Evolutionary conservation across 2,797 vertebrate genomes (phyloP).

Genomic region (Phoebastria nigripes): DNA sequence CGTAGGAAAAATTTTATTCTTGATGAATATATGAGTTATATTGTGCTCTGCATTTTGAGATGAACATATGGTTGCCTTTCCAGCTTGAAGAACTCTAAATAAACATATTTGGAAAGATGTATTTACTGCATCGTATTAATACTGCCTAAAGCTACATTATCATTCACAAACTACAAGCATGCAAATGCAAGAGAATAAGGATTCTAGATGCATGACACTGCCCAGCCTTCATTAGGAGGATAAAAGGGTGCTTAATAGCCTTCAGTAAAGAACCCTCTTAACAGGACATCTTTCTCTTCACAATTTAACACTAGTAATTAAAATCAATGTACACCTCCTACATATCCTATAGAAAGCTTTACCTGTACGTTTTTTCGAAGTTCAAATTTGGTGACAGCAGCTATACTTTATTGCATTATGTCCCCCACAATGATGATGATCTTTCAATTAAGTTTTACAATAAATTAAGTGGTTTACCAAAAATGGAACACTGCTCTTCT

Average conservation of each 20-base stretch:
- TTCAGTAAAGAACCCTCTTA: neutral
- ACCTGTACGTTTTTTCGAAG: neutral
- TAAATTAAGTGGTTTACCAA: neutral
- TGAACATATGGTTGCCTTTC: conserved; percentile 73
- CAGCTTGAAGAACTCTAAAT: conserved; percentile 78
- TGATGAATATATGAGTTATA: conserved; percentile 75
- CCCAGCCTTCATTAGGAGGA: neutral
- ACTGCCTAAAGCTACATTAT: neutral
- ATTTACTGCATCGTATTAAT: neutral
- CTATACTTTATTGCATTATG: neutral
- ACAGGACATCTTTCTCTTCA: neutral
- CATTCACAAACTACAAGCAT: neutral
- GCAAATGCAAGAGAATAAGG: neutral
- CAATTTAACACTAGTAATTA: neutral
- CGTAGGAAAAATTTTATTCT: conserved; percentile 2
- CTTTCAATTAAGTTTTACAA: neutral
- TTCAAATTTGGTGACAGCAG: neutral
- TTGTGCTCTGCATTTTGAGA: conserved; percentile 6
- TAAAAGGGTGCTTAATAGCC: neutral
- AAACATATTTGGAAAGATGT: conserved; percentile 33
- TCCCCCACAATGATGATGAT: neutral
- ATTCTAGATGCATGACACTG: neutral
- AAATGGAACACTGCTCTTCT: neutral
- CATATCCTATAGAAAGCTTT: neutral
- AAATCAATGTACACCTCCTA: neutral